phyloP scores from a whole-genome alignment of 1,140 invertebrate genomes.

The Papilio polyxenes region DNA sequence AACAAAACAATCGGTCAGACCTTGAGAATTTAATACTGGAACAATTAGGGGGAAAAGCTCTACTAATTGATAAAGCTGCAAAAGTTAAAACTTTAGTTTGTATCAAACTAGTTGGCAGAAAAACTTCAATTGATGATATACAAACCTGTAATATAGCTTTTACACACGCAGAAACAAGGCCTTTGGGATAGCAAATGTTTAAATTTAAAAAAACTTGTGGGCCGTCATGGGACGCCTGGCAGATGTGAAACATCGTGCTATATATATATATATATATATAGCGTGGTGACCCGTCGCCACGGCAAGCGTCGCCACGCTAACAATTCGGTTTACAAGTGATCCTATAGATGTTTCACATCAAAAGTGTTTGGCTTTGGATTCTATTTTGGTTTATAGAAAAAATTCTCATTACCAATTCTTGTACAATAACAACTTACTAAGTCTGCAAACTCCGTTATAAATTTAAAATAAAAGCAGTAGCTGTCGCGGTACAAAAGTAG shows the following conservation, averaged over 20 bases:
- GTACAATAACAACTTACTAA: too few species aligned
- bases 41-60: slow-evolving; percentile 40
- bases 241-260: too few species aligned
- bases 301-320: too few species aligned
- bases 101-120: background rate
- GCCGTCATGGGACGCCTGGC: too few species aligned
- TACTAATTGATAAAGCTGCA: slow-evolving; percentile 37
- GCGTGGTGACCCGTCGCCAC: too few species aligned
- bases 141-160: background rate
- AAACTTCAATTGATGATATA: background rate
- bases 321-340: too few species aligned
- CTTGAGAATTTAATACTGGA: slow-evolving; percentile 37
- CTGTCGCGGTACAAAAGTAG: slow-evolving; percentile 31
- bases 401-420: background rate
- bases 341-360: too few species aligned
- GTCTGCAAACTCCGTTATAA: background rate
- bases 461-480: slow-evolving; percentile 33
- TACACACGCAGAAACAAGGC: background rate
- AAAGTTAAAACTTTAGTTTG: slow-evolving; percentile 10
- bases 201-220: too few species aligned
- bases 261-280: too few species aligned
- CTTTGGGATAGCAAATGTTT: background rate
- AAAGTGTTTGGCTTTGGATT: too few species aligned
- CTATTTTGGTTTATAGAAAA: background rate
- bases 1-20: slow-evolving; percentile 44